A percentile compares a stretch with the other conserved stretches of the same genome.
Conservation (phyloP, 2,888 invertebrate species). For the Pyrochroa serraticornis region DNA sequence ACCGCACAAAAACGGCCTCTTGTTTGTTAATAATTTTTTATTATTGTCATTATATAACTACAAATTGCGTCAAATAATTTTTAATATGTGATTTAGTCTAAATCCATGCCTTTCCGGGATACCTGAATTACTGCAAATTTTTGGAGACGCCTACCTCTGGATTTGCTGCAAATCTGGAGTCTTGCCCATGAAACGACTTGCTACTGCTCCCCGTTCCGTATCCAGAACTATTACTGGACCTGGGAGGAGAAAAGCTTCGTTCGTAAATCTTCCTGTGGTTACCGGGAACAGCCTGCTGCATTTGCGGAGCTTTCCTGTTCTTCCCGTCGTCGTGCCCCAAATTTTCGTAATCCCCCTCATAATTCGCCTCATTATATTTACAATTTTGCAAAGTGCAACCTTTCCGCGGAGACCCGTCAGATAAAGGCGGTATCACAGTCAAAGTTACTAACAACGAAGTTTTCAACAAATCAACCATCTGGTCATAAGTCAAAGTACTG, state of each 20-base stretch:
- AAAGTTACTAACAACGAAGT: constrained; percentile 88
- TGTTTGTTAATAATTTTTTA: no score
- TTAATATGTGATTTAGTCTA: no score
- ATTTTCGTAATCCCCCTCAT: constrained; percentile 74
- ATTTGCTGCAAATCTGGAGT: constrained; percentile 53
- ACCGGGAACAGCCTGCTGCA: constrained; percentile 63
- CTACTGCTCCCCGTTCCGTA: constrained; percentile 78
- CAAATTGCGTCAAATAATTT: no score
- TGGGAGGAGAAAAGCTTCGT: constrained; percentile 76
- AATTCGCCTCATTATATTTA: constrained; percentile 66
- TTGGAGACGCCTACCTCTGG: constrained; percentile 51
- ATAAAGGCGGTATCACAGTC: constrained; percentile 76
- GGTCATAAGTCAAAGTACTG: constrained; percentile 86
- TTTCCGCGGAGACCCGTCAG: constrained; percentile 72
- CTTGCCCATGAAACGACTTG: constrained; percentile 54
- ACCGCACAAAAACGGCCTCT: no score
- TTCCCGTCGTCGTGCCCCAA: constrained; percentile 56
- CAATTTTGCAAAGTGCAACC: constrained; percentile 71
- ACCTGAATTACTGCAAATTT: not conserved
- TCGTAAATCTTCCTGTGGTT: constrained; percentile 74
- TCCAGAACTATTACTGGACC: constrained; percentile 79
- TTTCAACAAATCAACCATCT: constrained; percentile 90
- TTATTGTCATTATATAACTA: no score
- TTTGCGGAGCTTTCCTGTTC: constrained; percentile 57
- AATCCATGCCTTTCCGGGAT: no score